Evolutionary conservation across 2,797 vertebrate species (phyloP).

Genomic region (Crenichthys baileyi): DNA sequence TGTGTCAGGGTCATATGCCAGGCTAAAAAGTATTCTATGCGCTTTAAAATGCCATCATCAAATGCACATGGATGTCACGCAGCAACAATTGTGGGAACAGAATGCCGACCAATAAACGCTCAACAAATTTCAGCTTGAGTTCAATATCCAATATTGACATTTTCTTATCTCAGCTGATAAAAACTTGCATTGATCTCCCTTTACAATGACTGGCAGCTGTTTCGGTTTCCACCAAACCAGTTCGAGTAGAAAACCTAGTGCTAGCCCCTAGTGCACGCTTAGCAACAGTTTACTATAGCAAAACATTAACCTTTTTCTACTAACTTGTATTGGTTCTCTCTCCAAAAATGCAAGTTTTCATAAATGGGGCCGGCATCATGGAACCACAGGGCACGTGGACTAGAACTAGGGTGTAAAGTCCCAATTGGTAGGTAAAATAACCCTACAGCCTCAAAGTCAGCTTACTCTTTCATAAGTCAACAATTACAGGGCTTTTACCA

Average conservation of each 20-base stretch:
- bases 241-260: background rate
- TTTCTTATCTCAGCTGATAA: slow-evolving; percentile 18
- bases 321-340: background rate
- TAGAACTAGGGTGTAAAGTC: no score
- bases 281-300: background rate
- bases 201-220: background rate
- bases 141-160: background rate
- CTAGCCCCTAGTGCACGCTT: background rate
- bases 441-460: no score
- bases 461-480: background rate
- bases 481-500: background rate
- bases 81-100: background rate
- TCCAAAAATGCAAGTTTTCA: background rate
- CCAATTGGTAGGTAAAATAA: no score
- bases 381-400: no score
- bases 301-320: background rate
- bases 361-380: no score
- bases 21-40: slow-evolving; percentile 45
- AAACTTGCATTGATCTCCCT: background rate
- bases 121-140: slow-evolving; percentile 15
- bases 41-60: slow-evolving; percentile 13
- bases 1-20: slow-evolving; percentile 46
- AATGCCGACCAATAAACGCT: slow-evolving; percentile 7
- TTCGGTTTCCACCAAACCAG: background rate
- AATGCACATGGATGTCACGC: slow-evolving; percentile 3